phyloP scores from a whole-genome alignment of 2,797 vertebrate genomes.

The Podargus strigoides region DNA sequence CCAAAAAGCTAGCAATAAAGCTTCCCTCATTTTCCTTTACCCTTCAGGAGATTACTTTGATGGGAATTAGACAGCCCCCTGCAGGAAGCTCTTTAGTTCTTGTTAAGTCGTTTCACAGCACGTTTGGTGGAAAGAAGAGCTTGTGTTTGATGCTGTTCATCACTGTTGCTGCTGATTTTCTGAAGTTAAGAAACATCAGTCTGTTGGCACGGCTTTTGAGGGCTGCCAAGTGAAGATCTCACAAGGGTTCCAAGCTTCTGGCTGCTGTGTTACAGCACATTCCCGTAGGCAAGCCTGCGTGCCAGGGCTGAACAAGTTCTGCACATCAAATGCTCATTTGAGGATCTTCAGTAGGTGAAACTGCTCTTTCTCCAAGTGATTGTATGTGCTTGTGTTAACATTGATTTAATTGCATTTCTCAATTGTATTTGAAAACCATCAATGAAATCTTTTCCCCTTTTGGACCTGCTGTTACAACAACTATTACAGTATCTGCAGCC shows the following conservation, averaged over 20 bases:
- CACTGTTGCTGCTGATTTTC: slow-evolving; percentile 55
- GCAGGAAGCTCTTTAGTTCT: slow-evolving; percentile 67
- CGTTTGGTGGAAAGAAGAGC: slow-evolving; percentile 55
- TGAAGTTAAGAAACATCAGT: slow-evolving; percentile 51
- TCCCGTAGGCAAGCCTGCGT: not conserved
- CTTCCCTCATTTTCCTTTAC: slow-evolving; percentile 51
- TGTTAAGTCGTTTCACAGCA: slow-evolving; percentile 60
- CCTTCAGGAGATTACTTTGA: slow-evolving; percentile 65
- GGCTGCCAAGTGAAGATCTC: not conserved
- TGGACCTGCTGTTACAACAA: not conserved
- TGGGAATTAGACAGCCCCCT: slow-evolving; percentile 75
- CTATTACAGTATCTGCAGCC: not conserved
- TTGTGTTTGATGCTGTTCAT: slow-evolving; percentile 65
- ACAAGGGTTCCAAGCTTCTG: not conserved
- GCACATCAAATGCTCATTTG: not conserved
- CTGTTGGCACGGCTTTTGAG: not conserved
- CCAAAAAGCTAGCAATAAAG: slow-evolving; percentile 48
- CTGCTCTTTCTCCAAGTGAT: not conserved
- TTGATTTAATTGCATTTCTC: not conserved
- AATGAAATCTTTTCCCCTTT: not conserved
- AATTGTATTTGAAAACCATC: not conserved
- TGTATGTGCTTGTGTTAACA: not conserved
- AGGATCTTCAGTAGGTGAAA: not conserved
- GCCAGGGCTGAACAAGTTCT: not conserved
- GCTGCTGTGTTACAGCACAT: not conserved